Conservation (phyloP, 2,797 vertebrate species). For the Gymnothorax javanicus region DNA sequence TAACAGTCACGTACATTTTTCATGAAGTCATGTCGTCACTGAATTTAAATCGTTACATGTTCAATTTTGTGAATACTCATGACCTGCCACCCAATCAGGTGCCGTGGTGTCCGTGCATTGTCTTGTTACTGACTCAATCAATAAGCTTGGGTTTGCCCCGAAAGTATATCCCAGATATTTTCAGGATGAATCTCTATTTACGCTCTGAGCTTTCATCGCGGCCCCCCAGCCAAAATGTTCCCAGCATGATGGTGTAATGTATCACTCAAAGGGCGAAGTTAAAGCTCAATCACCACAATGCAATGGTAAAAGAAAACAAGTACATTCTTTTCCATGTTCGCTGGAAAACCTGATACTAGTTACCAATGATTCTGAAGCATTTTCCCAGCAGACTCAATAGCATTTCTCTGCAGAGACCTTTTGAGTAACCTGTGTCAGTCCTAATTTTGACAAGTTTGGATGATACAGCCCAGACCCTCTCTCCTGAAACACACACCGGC, state of each 20-base stretch:
- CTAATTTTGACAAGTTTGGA: conserved; percentile 76
- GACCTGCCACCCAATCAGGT: neutral
- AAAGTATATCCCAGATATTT: neutral
- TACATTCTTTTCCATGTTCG: conserved; percentile 64
- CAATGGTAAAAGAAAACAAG: conserved; percentile 34
- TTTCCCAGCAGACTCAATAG: conserved; percentile 59
- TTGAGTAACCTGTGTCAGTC: conserved; percentile 88
- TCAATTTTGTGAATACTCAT: neutral
- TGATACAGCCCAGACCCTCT: conserved; percentile 88
- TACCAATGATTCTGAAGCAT: conserved; percentile 70
- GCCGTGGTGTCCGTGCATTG: neutral
- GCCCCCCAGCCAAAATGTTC: neutral
- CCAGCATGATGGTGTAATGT: conserved; percentile 3
- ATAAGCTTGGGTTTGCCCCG: neutral
- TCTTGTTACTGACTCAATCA: neutral
- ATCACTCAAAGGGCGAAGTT: neutral
- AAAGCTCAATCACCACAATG: conserved; percentile 27
- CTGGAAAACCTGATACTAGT: conserved; percentile 64
- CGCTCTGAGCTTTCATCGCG: neutral
- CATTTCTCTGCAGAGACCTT: conserved; percentile 80
- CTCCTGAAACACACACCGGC: conserved; percentile 88
- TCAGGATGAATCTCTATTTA: neutral
- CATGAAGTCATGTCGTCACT: neutral
- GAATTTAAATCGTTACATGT: neutral
- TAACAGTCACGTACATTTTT: too few species aligned